A percentile compares a stretch with the other conserved stretches of the same genome.
Conservation (phyloP, 1,140 invertebrate species). For the Schlechtendalia chinensis region DNA sequence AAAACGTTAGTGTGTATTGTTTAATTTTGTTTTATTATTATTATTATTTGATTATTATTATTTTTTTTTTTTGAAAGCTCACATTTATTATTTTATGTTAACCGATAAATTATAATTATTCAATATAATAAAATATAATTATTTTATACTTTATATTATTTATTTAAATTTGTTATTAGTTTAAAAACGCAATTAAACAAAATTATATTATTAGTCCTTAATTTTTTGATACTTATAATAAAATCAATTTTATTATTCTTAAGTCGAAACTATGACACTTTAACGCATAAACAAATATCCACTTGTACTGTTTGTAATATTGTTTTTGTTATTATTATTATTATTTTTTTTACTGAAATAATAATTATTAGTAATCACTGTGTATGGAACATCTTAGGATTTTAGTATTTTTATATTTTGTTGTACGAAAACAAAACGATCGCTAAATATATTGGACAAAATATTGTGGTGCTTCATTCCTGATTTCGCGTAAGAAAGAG, state of each 20-base stretch:
- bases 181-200: constrained; percentile 43
- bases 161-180: constrained; percentile 49
- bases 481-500: neutral
- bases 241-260: constrained; percentile 21
- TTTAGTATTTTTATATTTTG: constrained; percentile 45
- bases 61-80: constrained; percentile 34
- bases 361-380: constrained; percentile 38
- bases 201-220: constrained; percentile 47
- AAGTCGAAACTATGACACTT: neutral
- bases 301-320: constrained; percentile 20
- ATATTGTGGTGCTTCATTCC: constrained; percentile 27
- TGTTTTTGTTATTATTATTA: constrained; percentile 27
- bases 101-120: constrained; percentile 39
- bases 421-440: constrained; percentile 33
- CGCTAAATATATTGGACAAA: constrained; percentile 26
- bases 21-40: neutral
- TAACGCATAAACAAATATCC: neutral
- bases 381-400: constrained; percentile 16
- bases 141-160: constrained; percentile 46
- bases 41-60: neutral
- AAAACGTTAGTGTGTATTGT: constrained; percentile 27
- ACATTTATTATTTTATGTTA: constrained; percentile 46
- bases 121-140: constrained; percentile 36
- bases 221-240: constrained; percentile 12
- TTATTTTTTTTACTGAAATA: constrained; percentile 30